Evolutionary conservation across 1,140 invertebrate genomes (phyloP).

Genomic region (Theocolax elegans): DNA sequence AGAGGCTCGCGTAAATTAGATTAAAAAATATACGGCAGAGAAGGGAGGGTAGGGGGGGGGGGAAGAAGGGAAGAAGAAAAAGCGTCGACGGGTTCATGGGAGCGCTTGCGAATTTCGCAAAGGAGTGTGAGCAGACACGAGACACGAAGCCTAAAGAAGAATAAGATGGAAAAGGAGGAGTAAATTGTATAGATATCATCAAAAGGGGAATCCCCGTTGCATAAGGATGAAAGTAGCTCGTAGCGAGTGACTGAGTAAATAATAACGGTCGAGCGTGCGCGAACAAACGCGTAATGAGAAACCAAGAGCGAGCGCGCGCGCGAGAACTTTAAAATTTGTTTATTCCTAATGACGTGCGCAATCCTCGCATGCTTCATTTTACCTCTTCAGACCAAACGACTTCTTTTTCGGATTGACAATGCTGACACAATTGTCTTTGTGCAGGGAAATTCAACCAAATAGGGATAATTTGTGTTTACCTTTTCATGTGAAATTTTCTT

Average conservation of each 20-base stretch:
- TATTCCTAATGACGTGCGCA: background rate
- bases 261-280: constrained; percentile 62
- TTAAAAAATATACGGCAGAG: constrained; percentile 17
- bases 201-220: constrained; percentile 51
- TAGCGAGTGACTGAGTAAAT: constrained; percentile 62
- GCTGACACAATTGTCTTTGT: no score
- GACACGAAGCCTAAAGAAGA: constrained; percentile 30
- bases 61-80: constrained; percentile 29
- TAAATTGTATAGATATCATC: constrained; percentile 55
- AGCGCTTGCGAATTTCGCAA: constrained; percentile 49
- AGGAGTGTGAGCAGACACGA: constrained; percentile 20
- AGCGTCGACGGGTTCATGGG: constrained; percentile 3
- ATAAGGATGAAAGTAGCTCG: constrained; percentile 65
- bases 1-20: constrained; percentile 9
- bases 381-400: no score
- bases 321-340: constrained; percentile 37
- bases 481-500: no score
- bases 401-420: no score
- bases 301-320: constrained; percentile 54
- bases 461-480: no score
- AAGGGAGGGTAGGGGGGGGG: no score
- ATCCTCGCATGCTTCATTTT: no score
- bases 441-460: no score
- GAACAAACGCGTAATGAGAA: no score
- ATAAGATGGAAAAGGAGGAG: constrained; percentile 27